Conservation (phyloP, 2,888 invertebrate genomes). For the Amphiduros pacificus region DNA sequence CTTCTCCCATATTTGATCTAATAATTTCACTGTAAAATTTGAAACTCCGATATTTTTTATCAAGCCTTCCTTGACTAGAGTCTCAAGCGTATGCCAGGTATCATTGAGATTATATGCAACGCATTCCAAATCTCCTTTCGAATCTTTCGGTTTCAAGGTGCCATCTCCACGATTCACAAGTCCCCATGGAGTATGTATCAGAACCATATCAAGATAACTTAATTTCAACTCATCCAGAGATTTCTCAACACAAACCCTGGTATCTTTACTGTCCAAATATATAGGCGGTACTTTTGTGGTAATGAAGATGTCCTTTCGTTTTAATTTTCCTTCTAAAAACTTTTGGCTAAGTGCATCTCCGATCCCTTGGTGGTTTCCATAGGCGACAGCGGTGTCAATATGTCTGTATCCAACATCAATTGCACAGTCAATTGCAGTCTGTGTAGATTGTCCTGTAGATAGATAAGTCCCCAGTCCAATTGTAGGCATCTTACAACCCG, state of each 20-base stretch:
- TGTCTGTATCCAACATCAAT: conserved; percentile 6
- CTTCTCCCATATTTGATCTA: not conserved
- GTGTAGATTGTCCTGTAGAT: too few relatives aligned
- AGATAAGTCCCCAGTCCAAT: too few relatives aligned
- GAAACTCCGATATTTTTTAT: conserved; percentile 7
- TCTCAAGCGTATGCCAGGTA: conserved; percentile 2
- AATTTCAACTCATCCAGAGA: conserved; percentile 3
- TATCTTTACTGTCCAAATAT: not conserved
- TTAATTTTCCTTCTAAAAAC: not conserved
- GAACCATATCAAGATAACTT: conserved; percentile 8
- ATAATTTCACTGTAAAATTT: conserved; percentile 2
- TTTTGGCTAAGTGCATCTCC: not conserved
- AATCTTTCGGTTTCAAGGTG: not conserved
- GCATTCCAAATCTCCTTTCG: not conserved
- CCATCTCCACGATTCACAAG: conserved; percentile 8
- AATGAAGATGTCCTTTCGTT: conserved; percentile 6
- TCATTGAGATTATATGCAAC: not conserved
- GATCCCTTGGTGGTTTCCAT: not conserved
- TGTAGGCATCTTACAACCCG: too few relatives aligned
- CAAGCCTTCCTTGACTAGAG: conserved; percentile 1
- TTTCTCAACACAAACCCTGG: not conserved
- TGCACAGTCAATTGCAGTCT: conserved; percentile 8
- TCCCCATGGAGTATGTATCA: conserved; percentile 8
- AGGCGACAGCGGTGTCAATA: conserved; percentile 10
- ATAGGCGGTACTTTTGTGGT: conserved; percentile 14